Base-by-base conservation (phyloP, 2,888 invertebrate species). In the Clusia tigrina region DNA sequence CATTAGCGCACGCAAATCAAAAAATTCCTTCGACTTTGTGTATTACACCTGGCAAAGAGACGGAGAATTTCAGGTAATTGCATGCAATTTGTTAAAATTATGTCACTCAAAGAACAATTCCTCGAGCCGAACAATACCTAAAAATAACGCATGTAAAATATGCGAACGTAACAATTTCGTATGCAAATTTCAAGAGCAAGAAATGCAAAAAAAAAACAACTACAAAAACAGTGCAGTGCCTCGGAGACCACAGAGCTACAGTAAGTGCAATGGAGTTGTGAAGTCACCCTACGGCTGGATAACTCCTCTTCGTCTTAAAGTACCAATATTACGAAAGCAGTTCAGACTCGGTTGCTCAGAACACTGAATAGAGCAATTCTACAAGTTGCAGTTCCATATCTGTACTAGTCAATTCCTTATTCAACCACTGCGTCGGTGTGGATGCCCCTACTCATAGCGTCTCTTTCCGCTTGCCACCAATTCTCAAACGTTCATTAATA, bases 101-200 rank as follows among this genome's bases (percentile, higher is more conserved):
- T 48, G 48, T 48, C 48, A 48, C 48, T 20, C 18, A 32, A 32
- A 42, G 42, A 42, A 42, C 42, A 42, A 15, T 42, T 42, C 42
- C 42, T n/a, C 42, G 42, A 10, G n/a, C 12, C n/a, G 42, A 3
- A 48, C 18, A 20, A 20, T 22, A 20, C 48, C 22, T 20, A 5
- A 48, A 48, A 48, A 20, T 15, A 42, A 6, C 9, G n/a, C 42
- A 42, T 9, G 12, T n/a, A 42, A 42, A 42, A 42, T n/a, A 42
- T 17, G n/a, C 10, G 15, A 20, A 48, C 2, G 20, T 22, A 48
- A 48, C 48, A 48, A 48, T 48, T 48, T 48, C 48, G 15, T 20
- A 48, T 48, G 48, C 48, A 48, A 48, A 48, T 48, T 48, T 5
- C 48, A 48, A 15, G 42, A 10, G n/a, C n/a, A 42, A 5, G n/a